A percentile compares a stretch with the other conserved stretches of the same genome.
Conservation (phyloP, 2,888 invertebrate species). For the Brachynemurus nebulosus region DNA sequence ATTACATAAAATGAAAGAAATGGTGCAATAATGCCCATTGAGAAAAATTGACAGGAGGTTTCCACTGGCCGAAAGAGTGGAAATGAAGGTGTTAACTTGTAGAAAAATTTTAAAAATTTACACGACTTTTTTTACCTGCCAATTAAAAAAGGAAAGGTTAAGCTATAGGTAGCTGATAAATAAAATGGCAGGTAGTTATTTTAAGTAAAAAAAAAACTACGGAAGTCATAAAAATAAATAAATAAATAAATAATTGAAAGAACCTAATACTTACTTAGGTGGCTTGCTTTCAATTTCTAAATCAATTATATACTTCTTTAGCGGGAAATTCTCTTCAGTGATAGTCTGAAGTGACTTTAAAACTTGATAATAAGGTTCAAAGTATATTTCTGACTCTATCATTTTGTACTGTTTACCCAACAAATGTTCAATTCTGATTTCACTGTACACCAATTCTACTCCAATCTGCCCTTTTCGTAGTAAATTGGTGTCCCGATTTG, state of each 20-base stretch:
- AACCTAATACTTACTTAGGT: slow-evolving; percentile 30
- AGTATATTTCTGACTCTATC: slow-evolving; percentile 66
- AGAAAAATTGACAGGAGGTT: too few species aligned
- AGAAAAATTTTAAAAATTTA: too few species aligned
- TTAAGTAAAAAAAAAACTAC: not conserved
- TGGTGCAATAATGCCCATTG: too few species aligned
- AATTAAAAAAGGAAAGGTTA: too few species aligned
- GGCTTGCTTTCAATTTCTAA: slow-evolving; percentile 26
- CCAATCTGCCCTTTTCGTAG: slow-evolving; percentile 39
- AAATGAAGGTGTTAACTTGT: too few species aligned
- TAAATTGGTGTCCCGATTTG: slow-evolving; percentile 38
- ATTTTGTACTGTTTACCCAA: slow-evolving; percentile 37
- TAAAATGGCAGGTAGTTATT: too few species aligned
- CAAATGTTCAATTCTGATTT: slow-evolving; percentile 13
- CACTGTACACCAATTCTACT: slow-evolving; percentile 33
- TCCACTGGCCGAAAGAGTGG: too few species aligned
- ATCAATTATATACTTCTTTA: slow-evolving; percentile 52
- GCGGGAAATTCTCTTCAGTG: slow-evolving; percentile 42
- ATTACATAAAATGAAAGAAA: too few species aligned
- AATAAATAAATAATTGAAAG: too few species aligned
- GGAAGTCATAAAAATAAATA: slow-evolving; percentile 1
- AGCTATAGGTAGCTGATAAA: too few species aligned
- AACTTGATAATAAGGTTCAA: slow-evolving; percentile 68
- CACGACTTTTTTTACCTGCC: too few species aligned
- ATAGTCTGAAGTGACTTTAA: slow-evolving; percentile 51